phyloP scores from a whole-genome alignment of 1,140 invertebrate species.

The Drosophila ananassae region DNA sequence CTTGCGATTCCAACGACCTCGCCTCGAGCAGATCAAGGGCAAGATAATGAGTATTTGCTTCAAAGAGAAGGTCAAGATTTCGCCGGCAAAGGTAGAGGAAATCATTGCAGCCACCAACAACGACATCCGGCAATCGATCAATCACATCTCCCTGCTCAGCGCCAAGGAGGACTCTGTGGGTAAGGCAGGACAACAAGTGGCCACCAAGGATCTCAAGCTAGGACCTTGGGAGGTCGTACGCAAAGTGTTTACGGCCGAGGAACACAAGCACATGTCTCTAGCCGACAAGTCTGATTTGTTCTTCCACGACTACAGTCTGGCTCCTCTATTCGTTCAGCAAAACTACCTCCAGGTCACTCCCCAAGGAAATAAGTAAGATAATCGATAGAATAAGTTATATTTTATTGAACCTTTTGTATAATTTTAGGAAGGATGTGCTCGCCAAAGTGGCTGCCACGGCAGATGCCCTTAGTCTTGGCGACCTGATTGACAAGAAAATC shows the following conservation, averaged over 20 bases:
- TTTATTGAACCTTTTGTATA: not conserved
- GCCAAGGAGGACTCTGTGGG: constrained; percentile 64
- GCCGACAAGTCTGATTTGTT: constrained; percentile 96
- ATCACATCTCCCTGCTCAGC: constrained; percentile 92
- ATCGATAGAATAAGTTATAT: not conserved
- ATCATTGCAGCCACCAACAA: constrained; percentile 95
- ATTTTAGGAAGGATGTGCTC: constrained; percentile 86
- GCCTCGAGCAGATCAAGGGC: constrained; percentile 95
- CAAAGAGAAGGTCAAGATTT: constrained; percentile 95
- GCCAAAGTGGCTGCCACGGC: constrained; percentile 91
- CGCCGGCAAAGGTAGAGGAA: constrained; percentile 90
- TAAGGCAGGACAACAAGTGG: constrained; percentile 36
- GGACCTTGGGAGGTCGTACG: constrained; percentile 97
- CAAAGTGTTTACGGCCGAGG: constrained; percentile 94
- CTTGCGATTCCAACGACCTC: constrained; percentile 92
- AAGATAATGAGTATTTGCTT: constrained; percentile 95
- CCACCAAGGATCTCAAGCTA: constrained; percentile 93
- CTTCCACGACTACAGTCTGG: constrained; percentile 98
- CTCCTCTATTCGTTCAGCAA: constrained; percentile 98
- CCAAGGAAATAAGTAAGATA: constrained; percentile 87
- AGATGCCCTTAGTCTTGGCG: constrained; percentile 93
- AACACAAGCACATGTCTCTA: constrained; percentile 92
- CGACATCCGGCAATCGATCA: constrained; percentile 96
- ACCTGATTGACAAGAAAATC: constrained; percentile 93
- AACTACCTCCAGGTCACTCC: constrained; percentile 94